phyloP scores from a whole-genome alignment of 2,797 vertebrate genomes.

The Phoebastria nigripes region DNA sequence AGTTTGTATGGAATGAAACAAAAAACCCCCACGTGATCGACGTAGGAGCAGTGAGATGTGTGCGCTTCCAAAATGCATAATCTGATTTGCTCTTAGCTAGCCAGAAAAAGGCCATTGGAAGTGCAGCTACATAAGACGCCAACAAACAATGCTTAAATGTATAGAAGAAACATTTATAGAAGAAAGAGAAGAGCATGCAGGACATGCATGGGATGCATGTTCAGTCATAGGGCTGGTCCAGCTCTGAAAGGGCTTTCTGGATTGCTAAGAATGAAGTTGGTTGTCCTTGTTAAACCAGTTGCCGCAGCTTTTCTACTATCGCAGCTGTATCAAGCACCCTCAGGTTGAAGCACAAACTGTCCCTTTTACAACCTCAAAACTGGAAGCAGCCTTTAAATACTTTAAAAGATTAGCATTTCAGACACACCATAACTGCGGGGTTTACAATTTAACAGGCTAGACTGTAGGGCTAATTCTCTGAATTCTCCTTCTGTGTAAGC shows the following conservation, averaged over 20 bases:
- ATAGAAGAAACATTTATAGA: too few species aligned
- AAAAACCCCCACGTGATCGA: background rate
- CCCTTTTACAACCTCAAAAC: background rate
- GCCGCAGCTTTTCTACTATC: background rate
- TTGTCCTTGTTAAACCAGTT: background rate
- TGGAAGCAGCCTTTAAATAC: background rate
- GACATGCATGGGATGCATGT: rapidly evolving
- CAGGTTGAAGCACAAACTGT: background rate
- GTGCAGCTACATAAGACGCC: background rate
- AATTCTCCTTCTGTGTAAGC: background rate
- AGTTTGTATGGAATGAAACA: background rate
- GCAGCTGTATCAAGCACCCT: background rate
- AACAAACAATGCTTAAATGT: background rate
- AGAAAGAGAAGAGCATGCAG: background rate
- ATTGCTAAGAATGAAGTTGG: background rate
- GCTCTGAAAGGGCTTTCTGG: background rate
- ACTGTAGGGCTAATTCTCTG: background rate
- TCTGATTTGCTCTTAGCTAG: background rate
- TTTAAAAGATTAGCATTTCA: background rate
- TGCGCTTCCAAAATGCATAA: background rate
- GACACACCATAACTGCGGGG: background rate
- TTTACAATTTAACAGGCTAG: background rate
- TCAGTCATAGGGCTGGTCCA: background rate
- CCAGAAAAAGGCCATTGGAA: background rate
- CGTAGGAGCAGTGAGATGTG: background rate